Evolutionary conservation across 2,797 vertebrate species (phyloP).

Genomic region (Muraenolepis orangiensis): DNA sequence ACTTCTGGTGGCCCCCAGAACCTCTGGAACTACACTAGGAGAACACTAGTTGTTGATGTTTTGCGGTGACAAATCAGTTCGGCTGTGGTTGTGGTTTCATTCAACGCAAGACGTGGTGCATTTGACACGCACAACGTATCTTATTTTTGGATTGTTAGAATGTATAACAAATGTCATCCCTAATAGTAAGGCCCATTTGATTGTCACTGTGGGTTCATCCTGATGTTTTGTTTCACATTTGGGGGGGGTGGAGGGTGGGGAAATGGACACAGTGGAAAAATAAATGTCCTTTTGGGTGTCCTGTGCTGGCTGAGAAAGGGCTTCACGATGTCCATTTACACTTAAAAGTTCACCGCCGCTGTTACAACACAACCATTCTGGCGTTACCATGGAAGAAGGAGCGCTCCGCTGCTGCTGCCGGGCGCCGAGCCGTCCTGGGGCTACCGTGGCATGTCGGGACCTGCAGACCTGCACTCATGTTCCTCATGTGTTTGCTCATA

Average conservation of each 20-base stretch:
- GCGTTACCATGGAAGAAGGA: constrained; percentile 66
- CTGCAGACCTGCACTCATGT: too few species aligned
- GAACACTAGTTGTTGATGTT: too few species aligned
- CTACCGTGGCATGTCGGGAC: constrained; percentile 73
- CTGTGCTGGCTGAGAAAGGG: background rate
- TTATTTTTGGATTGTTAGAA: too few species aligned
- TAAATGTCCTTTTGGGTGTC: constrained; percentile 45
- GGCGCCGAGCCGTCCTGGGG: constrained; percentile 12
- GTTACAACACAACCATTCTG: constrained; percentile 73
- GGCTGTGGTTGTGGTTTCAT: too few species aligned
- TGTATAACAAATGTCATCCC: background rate
- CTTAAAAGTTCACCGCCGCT: constrained; percentile 68
- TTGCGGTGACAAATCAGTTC: too few species aligned
- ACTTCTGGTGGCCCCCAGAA: too few species aligned
- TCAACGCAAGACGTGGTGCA: too few species aligned
- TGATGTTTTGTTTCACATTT: background rate
- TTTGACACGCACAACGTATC: too few species aligned
- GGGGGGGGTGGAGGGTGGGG: background rate
- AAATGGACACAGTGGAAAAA: constrained; percentile 53
- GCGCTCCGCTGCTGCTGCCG: constrained; percentile 20
- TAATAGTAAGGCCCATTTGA: background rate
- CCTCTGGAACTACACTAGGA: too few species aligned
- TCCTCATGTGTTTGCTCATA: too few species aligned
- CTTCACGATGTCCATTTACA: constrained; percentile 66
- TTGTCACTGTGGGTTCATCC: background rate